Conservation (phyloP, 2,113 vertebrate genomes). For the Rhabdornis inornatus region DNA sequence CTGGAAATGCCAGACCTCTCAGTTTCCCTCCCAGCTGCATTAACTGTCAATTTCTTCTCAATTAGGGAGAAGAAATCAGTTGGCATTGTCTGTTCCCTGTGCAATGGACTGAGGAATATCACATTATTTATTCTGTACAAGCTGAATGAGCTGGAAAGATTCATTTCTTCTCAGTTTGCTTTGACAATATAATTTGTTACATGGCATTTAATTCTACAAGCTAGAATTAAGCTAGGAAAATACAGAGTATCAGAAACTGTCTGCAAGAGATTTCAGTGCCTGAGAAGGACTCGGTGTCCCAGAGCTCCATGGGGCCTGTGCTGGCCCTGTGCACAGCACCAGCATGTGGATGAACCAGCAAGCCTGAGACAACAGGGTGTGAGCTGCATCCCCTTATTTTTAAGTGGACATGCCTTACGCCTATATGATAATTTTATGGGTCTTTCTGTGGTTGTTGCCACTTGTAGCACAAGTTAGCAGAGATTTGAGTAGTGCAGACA, state of each 20-base stretch:
- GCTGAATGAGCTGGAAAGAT: conserved; percentile 7
- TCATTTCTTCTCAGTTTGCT: conserved; percentile 31
- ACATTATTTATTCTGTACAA: conserved; percentile 40
- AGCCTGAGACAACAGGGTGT: neutral
- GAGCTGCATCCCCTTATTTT: neutral
- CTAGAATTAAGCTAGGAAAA: neutral
- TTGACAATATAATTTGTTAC: conserved; percentile 37
- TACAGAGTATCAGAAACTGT: neutral
- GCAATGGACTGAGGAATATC: conserved; percentile 10
- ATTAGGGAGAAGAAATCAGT: conserved; percentile 25
- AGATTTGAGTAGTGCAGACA: neutral
- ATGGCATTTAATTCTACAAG: neutral
- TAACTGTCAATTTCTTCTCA: neutral
- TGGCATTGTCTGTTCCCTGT: conserved; percentile 28
- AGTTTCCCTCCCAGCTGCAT: neutral
- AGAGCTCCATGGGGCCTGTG: rapidly evolving
- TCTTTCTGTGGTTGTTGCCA: neutral
- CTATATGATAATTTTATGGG: neutral
- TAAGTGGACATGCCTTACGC: neutral
- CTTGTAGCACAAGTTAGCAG: neutral
- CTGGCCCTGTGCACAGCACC: neutral
- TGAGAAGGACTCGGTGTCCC: rapidly evolving
- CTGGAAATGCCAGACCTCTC: neutral
- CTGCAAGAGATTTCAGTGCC: neutral
- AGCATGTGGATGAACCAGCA: neutral